A percentile compares a stretch with the other conserved stretches of the same genome.
phyloP scores from a whole-genome alignment of 1,140 invertebrate species.

The Cydia fagiglandana region DNA sequence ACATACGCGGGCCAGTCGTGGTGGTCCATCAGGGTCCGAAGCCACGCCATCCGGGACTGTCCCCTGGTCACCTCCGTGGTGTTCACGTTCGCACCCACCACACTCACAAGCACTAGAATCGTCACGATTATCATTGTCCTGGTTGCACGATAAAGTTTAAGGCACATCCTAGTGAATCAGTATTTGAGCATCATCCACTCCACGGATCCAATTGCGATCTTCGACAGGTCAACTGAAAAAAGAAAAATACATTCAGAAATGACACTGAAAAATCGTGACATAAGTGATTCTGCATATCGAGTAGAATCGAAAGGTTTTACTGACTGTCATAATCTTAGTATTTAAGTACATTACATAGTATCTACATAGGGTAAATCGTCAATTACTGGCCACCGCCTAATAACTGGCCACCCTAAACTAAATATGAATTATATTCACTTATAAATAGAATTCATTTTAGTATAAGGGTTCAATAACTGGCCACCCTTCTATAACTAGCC shows the following conservation, averaged over 20 bases:
- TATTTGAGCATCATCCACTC: not conserved
- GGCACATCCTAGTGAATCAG: constrained; percentile 20
- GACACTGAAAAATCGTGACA: not conserved
- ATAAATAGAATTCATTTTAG: too few species aligned
- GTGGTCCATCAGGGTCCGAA: constrained; percentile 83
- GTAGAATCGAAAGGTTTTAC: too few species aligned
- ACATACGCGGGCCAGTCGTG: constrained; percentile 80
- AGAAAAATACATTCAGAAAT: not conserved
- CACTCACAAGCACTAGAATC: constrained; percentile 68
- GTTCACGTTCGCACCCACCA: constrained; percentile 65
- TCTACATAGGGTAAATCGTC: too few species aligned
- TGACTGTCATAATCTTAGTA: too few species aligned
- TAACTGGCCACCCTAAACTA: too few species aligned
- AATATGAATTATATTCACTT: too few species aligned
- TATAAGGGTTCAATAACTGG: too few species aligned
- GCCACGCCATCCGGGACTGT: constrained; percentile 80
- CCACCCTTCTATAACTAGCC: too few species aligned
- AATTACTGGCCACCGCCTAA: too few species aligned
- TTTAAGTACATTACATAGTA: too few species aligned
- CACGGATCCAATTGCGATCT: not conserved
- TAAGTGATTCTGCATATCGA: too few species aligned
- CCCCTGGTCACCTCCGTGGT: constrained; percentile 39
- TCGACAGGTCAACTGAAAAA: not conserved
- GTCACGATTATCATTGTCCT: constrained; percentile 54
- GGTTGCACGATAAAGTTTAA: constrained; percentile 6